Percentiles rank a stretch among this genome's conserved stretches.
phyloP scores from a whole-genome alignment of 2,888 invertebrate genomes.

The Melanotus villosus region DNA sequence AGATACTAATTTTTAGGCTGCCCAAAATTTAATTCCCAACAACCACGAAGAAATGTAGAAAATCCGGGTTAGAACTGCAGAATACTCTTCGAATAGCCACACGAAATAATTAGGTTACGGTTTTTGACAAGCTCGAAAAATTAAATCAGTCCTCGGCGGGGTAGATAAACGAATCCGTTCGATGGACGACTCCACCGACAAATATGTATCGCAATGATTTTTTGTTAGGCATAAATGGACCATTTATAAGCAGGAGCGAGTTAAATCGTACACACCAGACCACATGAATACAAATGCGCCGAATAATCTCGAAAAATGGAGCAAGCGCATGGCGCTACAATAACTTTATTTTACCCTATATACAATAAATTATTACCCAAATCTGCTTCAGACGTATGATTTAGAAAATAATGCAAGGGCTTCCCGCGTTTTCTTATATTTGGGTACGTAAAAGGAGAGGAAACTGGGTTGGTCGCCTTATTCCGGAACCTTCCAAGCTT shows the following conservation, averaged over 20 bases:
- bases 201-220: slow-evolving; percentile 37
- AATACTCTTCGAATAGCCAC: not conserved
- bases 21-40: not conserved
- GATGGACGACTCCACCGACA: slow-evolving; percentile 20
- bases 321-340: slow-evolving; percentile 24
- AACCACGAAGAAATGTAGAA: not conserved
- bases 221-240: slow-evolving; percentile 34
- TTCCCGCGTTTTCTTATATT: not conserved
- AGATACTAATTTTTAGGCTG: slow-evolving; percentile 4
- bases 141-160: not conserved
- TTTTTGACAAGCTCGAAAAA: slow-evolving; percentile 1
- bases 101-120: slow-evolving; percentile 4
- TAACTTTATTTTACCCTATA: slow-evolving; percentile 37
- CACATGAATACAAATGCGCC: slow-evolving; percentile 42
- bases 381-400: slow-evolving; percentile 38
- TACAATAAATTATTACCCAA: slow-evolving; percentile 42
- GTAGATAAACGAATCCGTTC: slow-evolving; percentile 22
- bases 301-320: slow-evolving; percentile 17
- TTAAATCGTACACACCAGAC: slow-evolving; percentile 31
- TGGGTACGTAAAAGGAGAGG: not conserved
- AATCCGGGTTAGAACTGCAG: too few relatives aligned
- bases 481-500: not conserved
- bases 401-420: slow-evolving; percentile 20
- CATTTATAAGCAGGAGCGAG: slow-evolving; percentile 38
- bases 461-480: not conserved